Base-by-base conservation (phyloP, 2,113 vertebrate species). In the Amazona vittata region DNA sequence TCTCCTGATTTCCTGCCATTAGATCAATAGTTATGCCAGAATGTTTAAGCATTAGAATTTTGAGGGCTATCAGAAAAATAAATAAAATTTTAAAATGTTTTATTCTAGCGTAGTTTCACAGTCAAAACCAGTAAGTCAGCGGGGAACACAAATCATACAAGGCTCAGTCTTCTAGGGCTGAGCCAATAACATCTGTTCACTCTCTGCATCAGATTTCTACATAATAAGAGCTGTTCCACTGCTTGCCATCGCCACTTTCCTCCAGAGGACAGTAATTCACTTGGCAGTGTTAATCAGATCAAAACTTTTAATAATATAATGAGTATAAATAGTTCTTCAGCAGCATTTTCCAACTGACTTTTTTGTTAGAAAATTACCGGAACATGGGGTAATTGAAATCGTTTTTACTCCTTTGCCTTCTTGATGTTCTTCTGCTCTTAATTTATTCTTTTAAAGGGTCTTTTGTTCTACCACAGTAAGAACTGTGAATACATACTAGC, bases 371-470 rank as follows among this genome's bases (percentile, higher is more conserved):
- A 92, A 91, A 80, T 86, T 67, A 44, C 49, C 3, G 22, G 90
- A 89, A 77, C 53, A 14, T 89, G 76, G 29, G 52, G 14, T 92
- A 83, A 68, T 79, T 95, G 25, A 92, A 97, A 86, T 89, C 74
- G 57, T 1, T 91, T 86, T 95, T 86, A 46, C 69, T 95, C 31
- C n/a, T 64, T 78, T 79, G 89, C 73, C 49, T 68, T 50, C 60
- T 55, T 87, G 64, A 59, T 69, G 83, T 73, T 94, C 77, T 92
- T 79, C 63, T 97, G 77, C 57, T 94, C 92, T 73, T 87, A 92
- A 86, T 84, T 93, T 97, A 76, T 89, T 82, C 73, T 89, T 47
- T 64, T 95, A 43, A 86, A 71, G 39, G 59, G 80, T 95, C 82
- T 63, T 87, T 95, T 95, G 77, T 91, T 91, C 82, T 88, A 10